Conservation (phyloP, 2,113 vertebrate genomes). For the Recurvirostra avosetta region DNA sequence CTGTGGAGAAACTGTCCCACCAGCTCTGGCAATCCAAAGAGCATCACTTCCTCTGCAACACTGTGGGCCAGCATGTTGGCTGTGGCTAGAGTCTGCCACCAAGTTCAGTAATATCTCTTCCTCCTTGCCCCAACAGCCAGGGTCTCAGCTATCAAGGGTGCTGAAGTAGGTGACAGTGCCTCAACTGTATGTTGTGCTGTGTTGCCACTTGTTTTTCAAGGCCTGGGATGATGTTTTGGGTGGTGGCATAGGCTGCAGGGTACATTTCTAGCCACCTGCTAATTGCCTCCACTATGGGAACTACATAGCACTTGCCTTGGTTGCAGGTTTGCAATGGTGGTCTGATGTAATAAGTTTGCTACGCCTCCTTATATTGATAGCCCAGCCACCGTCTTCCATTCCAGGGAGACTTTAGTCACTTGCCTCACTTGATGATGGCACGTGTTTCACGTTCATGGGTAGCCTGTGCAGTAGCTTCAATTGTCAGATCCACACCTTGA, state of each 20-base stretch:
- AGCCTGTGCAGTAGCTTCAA: neutral
- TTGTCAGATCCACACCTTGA: neutral
- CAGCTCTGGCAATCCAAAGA: neutral
- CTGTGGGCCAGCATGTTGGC: neutral
- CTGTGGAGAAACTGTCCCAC: neutral
- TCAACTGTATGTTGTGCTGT: neutral
- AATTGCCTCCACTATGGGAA: neutral
- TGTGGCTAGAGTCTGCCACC: neutral
- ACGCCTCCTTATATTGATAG: neutral
- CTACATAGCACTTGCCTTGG: neutral
- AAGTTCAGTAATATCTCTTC: neutral
- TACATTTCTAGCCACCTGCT: neutral
- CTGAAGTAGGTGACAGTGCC: neutral
- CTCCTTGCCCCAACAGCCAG: neutral
- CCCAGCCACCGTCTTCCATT: neutral
- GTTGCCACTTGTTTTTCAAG: neutral
- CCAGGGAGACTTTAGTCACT: neutral
- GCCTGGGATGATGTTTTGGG: neutral
- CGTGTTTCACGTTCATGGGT: neutral
- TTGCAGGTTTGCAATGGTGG: neutral
- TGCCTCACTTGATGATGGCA: neutral
- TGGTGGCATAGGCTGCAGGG: neutral
- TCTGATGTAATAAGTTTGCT: neutral
- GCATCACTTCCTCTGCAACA: neutral
- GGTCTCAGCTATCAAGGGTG: neutral